phyloP scores from a whole-genome alignment of 2,888 invertebrate genomes.

The Microplitis deprimator region DNA sequence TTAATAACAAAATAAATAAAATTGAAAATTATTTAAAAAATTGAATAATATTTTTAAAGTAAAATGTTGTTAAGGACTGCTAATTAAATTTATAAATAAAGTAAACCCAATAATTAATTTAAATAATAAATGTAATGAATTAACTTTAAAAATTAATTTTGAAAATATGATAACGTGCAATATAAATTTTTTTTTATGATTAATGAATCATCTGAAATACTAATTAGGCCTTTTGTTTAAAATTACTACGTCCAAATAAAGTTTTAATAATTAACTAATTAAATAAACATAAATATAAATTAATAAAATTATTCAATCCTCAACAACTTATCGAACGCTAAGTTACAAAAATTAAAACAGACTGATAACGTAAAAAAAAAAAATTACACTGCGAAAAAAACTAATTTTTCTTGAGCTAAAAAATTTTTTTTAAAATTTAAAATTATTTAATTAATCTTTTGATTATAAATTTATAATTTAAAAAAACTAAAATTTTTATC shows the following conservation, averaged over 20 bases:
- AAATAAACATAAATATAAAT: background rate
- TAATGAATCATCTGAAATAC: constrained; percentile 34
- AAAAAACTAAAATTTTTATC: too few relatives aligned
- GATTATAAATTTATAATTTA: too few relatives aligned
- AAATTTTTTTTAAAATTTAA: too few relatives aligned
- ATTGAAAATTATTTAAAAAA: constrained; percentile 51
- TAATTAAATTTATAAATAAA: constrained; percentile 37
- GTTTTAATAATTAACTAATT: constrained; percentile 44
- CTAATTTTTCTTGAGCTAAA: too few relatives aligned
- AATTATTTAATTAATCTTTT: too few relatives aligned
- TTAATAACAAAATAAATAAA: constrained; percentile 43
- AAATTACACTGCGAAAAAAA: background rate
- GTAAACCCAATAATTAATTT: constrained; percentile 14
- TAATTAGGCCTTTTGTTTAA: constrained; percentile 54
- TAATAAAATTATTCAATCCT: constrained; percentile 11
- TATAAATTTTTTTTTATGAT: constrained; percentile 17
- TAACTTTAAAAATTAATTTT: constrained; percentile 6
- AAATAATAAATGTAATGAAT: too few relatives aligned
- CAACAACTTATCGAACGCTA: constrained; percentile 3
- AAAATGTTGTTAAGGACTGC: constrained; percentile 50
- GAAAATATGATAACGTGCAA: background rate
- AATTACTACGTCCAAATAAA: constrained; percentile 11
- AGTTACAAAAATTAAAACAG: background rate
- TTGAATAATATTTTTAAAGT: background rate
- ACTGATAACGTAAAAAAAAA: background rate